These are phyloP conservation scores for Apoda limacodes DNA, from an alignment of 2,888 invertebrate genomes.

Conservation along the genomic window DNA sequence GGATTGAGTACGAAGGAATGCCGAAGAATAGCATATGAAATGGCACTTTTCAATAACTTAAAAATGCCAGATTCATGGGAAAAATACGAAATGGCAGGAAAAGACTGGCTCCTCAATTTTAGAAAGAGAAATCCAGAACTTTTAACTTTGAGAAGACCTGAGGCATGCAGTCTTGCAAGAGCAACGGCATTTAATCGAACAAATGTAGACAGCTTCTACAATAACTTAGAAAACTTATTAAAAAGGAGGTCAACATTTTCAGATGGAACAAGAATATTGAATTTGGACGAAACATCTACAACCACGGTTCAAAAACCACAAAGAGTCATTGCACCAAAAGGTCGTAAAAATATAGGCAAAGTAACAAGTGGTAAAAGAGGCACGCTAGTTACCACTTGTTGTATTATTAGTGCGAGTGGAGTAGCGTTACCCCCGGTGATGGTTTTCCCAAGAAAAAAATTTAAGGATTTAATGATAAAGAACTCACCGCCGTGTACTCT, in stretches of 20 bases:
- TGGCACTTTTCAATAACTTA: too few species aligned
- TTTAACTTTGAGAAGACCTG: slow-evolving; percentile 7
- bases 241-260: slow-evolving; percentile 1
- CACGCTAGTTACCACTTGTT: too few species aligned
- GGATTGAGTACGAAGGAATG: too few species aligned
- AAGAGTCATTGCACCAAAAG: slow-evolving; percentile 6
- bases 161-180: slow-evolving; percentile 9
- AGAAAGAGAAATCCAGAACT: too few species aligned
- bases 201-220: too few species aligned
- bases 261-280: slow-evolving; percentile 7
- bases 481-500: too few species aligned
- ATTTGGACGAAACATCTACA: slow-evolving; percentile 10
- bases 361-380: too few species aligned
- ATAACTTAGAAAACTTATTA: too few species aligned
- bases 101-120: slow-evolving; percentile 7
- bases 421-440: slow-evolving; percentile 27
- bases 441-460: slow-evolving; percentile 31
- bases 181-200: too few species aligned
- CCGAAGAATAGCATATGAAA: too few species aligned
- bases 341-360: slow-evolving; percentile 2
- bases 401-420: slow-evolving; percentile 27
- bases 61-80: too few species aligned
- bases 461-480: slow-evolving; percentile 18
- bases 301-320: slow-evolving; percentile 12
- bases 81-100: slow-evolving; percentile 6